Conservation (phyloP, 2,113 vertebrate species). For the Kryptolebias marmoratus region DNA sequence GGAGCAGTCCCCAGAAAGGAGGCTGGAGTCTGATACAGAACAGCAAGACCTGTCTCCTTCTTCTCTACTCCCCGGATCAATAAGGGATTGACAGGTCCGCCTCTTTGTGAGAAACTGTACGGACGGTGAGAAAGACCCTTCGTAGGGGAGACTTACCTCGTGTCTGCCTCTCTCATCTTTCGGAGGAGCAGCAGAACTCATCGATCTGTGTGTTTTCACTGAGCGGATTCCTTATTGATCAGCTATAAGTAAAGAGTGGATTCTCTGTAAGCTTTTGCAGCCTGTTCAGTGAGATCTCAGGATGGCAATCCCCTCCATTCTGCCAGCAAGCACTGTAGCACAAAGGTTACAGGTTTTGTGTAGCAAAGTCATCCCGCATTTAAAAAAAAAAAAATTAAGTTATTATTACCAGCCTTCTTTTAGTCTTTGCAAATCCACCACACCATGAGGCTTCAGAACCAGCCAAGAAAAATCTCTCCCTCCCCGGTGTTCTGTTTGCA, state of each 20-base stretch:
- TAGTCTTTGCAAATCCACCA: slow-evolving; percentile 3
- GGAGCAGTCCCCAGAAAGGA: slow-evolving; percentile 48
- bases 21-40: slow-evolving; percentile 47
- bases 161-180: slow-evolving; percentile 42
- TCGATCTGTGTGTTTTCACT: slow-evolving; percentile 76
- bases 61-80: slow-evolving; percentile 62
- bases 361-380: slow-evolving; percentile 24
- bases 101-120: slow-evolving; percentile 48
- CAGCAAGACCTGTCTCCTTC: slow-evolving; percentile 34
- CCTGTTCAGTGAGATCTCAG: slow-evolving; percentile 47
- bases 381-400: neutral
- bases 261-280: slow-evolving; percentile 42
- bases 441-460: slow-evolving; percentile 5
- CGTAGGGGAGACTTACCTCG: slow-evolving; percentile 25
- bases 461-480: slow-evolving; percentile 19
- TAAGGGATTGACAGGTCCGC: slow-evolving; percentile 68
- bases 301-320: slow-evolving; percentile 45
- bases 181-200: slow-evolving; percentile 55
- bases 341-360: slow-evolving; percentile 10
- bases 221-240: slow-evolving; percentile 65
- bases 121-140: slow-evolving; percentile 48
- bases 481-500: slow-evolving; percentile 35
- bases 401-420: slow-evolving; percentile 20
- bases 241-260: slow-evolving; percentile 62
- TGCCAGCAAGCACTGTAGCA: neutral